These are phyloP conservation scores for Erythrolamprus reginae DNA, from an alignment of 2,113 vertebrate genomes.

Conservation along the genomic window DNA sequence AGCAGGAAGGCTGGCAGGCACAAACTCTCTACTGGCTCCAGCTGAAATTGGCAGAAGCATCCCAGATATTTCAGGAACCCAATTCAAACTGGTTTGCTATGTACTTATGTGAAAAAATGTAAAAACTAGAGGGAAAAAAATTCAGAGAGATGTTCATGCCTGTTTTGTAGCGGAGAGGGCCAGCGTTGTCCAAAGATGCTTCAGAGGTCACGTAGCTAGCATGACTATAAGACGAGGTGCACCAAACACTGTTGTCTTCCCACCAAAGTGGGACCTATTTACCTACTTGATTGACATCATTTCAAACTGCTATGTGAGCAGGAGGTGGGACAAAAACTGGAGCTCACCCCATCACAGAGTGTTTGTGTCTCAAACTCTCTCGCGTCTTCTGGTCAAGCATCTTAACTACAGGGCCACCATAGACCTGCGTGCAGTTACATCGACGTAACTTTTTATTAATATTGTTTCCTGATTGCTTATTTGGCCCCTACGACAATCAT, in stretches of 20 bases:
- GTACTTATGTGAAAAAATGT: background rate
- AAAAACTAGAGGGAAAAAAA: background rate
- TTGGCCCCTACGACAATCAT: too few species aligned
- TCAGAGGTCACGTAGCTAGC: background rate
- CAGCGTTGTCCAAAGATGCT: background rate
- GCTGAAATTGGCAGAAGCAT: background rate
- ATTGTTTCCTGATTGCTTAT: too few species aligned
- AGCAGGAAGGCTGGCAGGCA: background rate
- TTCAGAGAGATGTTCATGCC: background rate
- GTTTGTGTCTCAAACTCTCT: too few species aligned
- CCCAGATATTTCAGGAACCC: background rate
- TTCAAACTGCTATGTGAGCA: background rate
- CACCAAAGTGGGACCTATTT: background rate
- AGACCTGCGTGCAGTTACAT: background rate
- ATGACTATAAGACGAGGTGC: background rate
- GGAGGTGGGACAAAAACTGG: background rate
- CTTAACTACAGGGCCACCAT: background rate
- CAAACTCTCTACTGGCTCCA: background rate
- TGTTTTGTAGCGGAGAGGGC: background rate
- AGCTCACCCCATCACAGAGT: background rate
- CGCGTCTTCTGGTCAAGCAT: background rate
- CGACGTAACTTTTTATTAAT: background rate
- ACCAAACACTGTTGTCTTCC: background rate
- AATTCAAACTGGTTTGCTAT: background rate
- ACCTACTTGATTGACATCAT: background rate